These are phyloP conservation scores for Elymnias hypermnestra DNA, from an alignment of 1,140 invertebrate genomes.

Conservation along the genomic window DNA sequence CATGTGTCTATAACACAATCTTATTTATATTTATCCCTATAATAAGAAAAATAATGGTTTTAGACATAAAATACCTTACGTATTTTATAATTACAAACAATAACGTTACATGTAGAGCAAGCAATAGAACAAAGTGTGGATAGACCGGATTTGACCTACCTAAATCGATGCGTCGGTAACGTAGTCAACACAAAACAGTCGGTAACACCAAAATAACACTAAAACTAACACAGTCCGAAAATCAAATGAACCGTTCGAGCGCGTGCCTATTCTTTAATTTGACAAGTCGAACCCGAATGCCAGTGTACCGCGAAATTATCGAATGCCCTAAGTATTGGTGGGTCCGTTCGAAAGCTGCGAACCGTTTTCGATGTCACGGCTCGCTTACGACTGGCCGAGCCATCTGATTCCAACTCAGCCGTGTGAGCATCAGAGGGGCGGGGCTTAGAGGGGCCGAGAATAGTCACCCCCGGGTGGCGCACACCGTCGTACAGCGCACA, in stretches of 20 bases:
- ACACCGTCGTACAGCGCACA: conserved; percentile 28
- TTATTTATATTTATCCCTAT: too few relatives aligned
- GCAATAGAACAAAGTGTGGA: too few relatives aligned
- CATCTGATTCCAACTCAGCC: conserved; percentile 73
- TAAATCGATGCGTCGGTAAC: conserved; percentile 37
- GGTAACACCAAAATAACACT: conserved; percentile 33
- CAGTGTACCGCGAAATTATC: conserved; percentile 67
- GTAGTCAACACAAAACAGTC: conserved; percentile 34
- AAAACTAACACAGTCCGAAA: conserved; percentile 49
- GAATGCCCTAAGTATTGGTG: conserved; percentile 55
- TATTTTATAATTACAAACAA: too few relatives aligned
- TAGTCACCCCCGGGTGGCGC: conserved; percentile 46
- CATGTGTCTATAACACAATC: too few relatives aligned
- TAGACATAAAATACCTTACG: too few relatives aligned
- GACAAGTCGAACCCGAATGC: conserved; percentile 52
- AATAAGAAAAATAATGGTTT: too few relatives aligned
- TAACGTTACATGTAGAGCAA: too few relatives aligned
- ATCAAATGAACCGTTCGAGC: conserved; percentile 28
- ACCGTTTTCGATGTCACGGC: conserved; percentile 68
- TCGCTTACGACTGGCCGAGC: conserved; percentile 69
- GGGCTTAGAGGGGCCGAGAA: conserved; percentile 38
- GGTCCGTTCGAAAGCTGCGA: conserved; percentile 51
- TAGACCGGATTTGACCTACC: conserved; percentile 44
- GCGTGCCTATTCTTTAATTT: conserved; percentile 57
- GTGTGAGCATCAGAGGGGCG: conserved; percentile 67